phyloP scores from a whole-genome alignment of 2,797 vertebrate genomes.

The Thripadectes ignobilis region DNA sequence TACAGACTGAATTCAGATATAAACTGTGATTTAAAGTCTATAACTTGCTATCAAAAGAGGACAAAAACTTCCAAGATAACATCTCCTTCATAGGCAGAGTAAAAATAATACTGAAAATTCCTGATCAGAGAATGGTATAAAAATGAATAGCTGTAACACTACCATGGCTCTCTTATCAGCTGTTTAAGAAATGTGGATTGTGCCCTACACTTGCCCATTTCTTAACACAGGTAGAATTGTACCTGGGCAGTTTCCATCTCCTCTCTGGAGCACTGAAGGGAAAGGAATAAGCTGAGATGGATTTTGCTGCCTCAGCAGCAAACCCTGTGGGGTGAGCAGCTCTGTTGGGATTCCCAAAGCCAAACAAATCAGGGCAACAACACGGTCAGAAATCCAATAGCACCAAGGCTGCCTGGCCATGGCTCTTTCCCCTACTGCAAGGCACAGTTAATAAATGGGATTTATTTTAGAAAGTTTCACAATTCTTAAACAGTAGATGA shows the following conservation, averaged over 20 bases:
- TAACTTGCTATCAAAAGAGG: not conserved
- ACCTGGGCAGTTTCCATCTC: not conserved
- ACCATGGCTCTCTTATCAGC: not conserved
- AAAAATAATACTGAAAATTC: not conserved
- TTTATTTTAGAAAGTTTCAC: conserved; percentile 72
- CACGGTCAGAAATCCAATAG: conserved; percentile 27
- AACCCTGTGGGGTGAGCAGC: not conserved
- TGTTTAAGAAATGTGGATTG: not conserved
- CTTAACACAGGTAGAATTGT: not conserved
- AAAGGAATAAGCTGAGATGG: not conserved
- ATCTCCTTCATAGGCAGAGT: not conserved
- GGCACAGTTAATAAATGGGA: conserved; percentile 58
- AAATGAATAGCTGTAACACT: not conserved
- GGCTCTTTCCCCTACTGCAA: conserved; percentile 57
- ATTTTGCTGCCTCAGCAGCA: not conserved
- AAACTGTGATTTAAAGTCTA: not conserved
- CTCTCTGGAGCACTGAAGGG: not conserved
- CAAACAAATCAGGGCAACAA: conserved; percentile 27
- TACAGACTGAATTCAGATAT: not conserved
- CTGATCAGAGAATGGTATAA: not conserved
- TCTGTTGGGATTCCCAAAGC: conserved; percentile 21
- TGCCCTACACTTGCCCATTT: not conserved
- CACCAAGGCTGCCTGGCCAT: not conserved
- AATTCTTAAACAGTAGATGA: conserved; percentile 61
- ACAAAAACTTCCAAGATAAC: not conserved